Conservation (phyloP, 2,888 invertebrate species). For the Petrophora chlorosata region DNA sequence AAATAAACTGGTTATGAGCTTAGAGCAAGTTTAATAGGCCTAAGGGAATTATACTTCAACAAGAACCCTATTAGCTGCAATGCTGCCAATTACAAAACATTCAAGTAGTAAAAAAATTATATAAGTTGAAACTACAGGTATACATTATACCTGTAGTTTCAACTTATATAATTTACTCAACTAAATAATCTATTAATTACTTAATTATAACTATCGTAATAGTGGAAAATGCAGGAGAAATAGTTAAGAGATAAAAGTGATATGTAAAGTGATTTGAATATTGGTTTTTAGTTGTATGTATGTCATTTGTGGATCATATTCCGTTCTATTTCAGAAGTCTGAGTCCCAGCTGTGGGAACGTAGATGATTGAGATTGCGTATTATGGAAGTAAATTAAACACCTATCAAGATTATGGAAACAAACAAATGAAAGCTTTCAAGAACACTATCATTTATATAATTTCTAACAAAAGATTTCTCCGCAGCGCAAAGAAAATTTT, state of each 20-base stretch:
- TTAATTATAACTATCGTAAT: too few species aligned
- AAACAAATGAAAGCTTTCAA: slow-evolving; percentile 10
- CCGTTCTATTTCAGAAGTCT: too few species aligned
- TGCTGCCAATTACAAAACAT: slow-evolving; percentile 27
- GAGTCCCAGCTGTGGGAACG: background rate
- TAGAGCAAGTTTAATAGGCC: slow-evolving; percentile 19
- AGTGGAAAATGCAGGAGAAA: too few species aligned
- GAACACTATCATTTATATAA: background rate
- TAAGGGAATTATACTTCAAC: slow-evolving; percentile 21
- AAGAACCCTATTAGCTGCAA: slow-evolving; percentile 15
- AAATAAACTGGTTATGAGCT: slow-evolving; percentile 19
- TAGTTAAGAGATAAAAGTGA: too few species aligned
- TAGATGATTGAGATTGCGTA: background rate
- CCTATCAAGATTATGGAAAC: background rate
- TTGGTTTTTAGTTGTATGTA: too few species aligned
- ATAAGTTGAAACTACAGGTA: background rate
- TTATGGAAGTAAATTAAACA: background rate
- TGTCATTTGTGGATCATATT: too few species aligned
- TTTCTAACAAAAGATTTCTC: slow-evolving; percentile 16
- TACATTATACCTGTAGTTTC: too few species aligned
- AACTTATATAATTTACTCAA: background rate
- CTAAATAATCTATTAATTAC: too few species aligned
- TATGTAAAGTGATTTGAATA: too few species aligned
- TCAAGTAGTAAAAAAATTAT: background rate
- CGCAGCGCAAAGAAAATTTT: slow-evolving; percentile 22